These are phyloP conservation scores for Stercorarius parasiticus DNA, from an alignment of 2,113 vertebrate genomes.

Conservation along the genomic window DNA sequence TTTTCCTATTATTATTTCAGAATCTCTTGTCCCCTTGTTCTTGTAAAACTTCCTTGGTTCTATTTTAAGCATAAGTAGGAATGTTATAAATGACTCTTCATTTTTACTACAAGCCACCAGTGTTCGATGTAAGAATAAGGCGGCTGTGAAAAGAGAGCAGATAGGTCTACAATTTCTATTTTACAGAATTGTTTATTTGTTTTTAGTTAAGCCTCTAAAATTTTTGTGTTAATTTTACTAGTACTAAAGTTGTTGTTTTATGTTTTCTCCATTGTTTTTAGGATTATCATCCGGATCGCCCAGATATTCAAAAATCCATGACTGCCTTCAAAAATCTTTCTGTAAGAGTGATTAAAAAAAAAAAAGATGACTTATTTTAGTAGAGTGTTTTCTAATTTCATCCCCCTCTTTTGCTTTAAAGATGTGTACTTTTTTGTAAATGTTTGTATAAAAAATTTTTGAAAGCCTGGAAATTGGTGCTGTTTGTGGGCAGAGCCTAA, in stretches of 20 bases:
- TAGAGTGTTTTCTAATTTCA: not conserved
- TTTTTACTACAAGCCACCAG: not conserved
- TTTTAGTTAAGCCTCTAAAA: not conserved
- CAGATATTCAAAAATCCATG: conserved; percentile 97
- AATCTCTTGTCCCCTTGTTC: not conserved
- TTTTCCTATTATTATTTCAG: not conserved
- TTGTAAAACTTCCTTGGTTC: not conserved
- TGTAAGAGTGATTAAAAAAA: conserved; percentile 74
- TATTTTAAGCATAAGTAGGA: not conserved
- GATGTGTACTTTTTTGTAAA: not conserved
- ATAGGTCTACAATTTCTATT: not conserved
- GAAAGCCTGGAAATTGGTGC: not conserved
- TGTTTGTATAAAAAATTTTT: not conserved
- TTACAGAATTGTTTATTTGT: not conserved
- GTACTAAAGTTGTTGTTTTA: not conserved
- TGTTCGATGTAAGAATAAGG: not conserved
- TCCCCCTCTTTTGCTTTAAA: not conserved
- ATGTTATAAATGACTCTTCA: not conserved
- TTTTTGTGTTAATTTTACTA: not conserved
- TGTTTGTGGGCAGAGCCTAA: not conserved
- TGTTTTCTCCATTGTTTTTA: conserved; percentile 61
- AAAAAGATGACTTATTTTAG: not conserved
- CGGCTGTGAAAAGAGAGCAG: not conserved
- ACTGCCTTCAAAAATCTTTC: conserved; percentile 92
- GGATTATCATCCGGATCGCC: conserved; percentile 92